These are phyloP conservation scores for Spea bombifrons DNA, from an alignment of 2,113 vertebrate genomes.

Conservation along the genomic window DNA sequence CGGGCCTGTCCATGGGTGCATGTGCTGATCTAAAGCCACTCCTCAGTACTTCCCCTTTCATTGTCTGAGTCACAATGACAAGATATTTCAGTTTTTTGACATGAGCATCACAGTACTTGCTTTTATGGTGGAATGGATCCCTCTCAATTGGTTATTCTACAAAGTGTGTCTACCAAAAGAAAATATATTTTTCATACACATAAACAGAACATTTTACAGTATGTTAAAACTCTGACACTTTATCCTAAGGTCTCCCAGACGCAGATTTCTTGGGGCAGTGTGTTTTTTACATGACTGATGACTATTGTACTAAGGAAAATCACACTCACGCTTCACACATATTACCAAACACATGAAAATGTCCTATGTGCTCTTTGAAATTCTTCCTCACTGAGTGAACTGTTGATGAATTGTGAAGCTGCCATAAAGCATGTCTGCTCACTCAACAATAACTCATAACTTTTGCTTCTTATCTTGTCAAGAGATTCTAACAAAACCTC, in stretches of 20 bases:
- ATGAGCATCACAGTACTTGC: no score
- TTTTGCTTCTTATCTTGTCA: conserved; percentile 31
- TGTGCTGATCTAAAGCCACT: no score
- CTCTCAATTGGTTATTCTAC: no score
- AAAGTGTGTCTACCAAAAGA: no score
- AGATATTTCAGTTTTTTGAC: no score
- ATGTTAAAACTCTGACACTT: no score
- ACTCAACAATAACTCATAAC: conserved; percentile 43
- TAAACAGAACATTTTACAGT: no score
- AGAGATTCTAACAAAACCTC: background rate
- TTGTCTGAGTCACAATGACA: no score
- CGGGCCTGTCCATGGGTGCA: no score
- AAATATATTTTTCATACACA: no score
- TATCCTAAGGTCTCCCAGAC: background rate
- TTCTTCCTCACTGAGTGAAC: conserved; percentile 17
- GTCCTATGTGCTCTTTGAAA: conserved; percentile 19
- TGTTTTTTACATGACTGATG: background rate
- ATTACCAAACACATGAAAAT: conserved; percentile 7
- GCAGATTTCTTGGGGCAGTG: background rate
- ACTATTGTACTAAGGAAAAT: conserved; percentile 4
- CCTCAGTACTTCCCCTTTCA: no score
- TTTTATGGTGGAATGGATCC: no score
- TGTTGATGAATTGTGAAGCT: conserved; percentile 26
- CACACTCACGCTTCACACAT: background rate
- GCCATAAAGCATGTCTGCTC: conserved; percentile 18